Base-by-base conservation (phyloP, 2,113 vertebrate species). In the Saccopteryx leptura region DNA sequence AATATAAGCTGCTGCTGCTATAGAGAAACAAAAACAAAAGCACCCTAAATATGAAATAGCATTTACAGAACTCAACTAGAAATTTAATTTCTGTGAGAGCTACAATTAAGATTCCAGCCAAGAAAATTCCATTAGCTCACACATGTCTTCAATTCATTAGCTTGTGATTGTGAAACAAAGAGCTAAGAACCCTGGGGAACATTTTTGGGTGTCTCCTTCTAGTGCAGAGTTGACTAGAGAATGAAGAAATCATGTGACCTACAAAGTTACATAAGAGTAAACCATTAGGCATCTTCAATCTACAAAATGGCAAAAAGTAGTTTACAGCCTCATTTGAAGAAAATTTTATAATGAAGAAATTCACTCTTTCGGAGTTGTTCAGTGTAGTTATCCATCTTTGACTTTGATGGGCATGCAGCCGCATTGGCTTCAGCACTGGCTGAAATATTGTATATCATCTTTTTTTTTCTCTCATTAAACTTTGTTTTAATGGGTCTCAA, bases 101-200 rank as follows among this genome's bases (percentile, higher is more conserved):
- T 28, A 26, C 31, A 83, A 3, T 95, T 92, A 85, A 52, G 66
- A 68, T 81, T 76, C 50, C 94, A 71, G 71, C 52, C 39, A 18
- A 68, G 33, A 74, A 87, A 85, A 90, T 17, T 80, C 31, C 63
- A 17, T 79, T 68, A 79, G 58, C 5, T 92, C 63, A 33, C 56
- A 71, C 6, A 23, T 87, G 96, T 89, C 58, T 94, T 75, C 66
- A 71, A 50, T 8, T 71, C 21, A 46, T 68, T 88, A 87, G 65
- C 18, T 90, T 92, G 65, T 24, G 18, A 92, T 80, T 92, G 61
- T 92, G 88, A 95, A 97, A 90, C 46, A 87, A 52, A 94, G 56
- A 89, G 24, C 48, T 72, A 72, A 48, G 81, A 83, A 79, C 65
- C 50, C 80, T 95, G 60, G 75, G 48, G 46, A 87, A n/a, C 50